Evolutionary conservation across 2,797 vertebrate genomes (phyloP).

Genomic region (Sphenopsis melanotis): DNA sequence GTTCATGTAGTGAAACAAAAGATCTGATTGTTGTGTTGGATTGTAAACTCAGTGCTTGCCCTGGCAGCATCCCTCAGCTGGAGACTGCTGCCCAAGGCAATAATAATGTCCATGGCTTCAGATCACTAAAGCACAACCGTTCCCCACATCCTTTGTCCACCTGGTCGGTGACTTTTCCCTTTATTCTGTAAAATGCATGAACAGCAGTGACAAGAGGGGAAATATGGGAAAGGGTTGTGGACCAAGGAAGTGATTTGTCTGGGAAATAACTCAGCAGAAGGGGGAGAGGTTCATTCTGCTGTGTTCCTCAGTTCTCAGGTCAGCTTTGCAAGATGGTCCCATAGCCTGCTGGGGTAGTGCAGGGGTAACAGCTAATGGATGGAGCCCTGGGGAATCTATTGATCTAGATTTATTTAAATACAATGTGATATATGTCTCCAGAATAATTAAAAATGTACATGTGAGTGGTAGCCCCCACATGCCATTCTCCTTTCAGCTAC

Average conservation of each 20-base stretch:
- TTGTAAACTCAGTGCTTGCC: background rate
- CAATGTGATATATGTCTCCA: background rate
- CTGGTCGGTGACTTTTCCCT: background rate
- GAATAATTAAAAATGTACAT: slow-evolving; percentile 12
- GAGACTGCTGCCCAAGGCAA: background rate
- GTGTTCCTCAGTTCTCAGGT: background rate
- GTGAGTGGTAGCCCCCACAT: background rate
- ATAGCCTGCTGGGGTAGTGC: background rate
- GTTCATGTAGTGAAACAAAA: background rate
- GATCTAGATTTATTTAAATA: slow-evolving; percentile 44
- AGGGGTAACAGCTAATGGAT: background rate
- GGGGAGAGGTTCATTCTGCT: background rate
- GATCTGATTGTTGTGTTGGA: background rate
- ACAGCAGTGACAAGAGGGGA: background rate
- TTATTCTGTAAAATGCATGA: background rate
- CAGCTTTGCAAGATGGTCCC: background rate
- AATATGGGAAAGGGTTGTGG: background rate
- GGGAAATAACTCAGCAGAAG: background rate
- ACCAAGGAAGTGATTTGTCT: background rate
- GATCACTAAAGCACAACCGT: background rate
- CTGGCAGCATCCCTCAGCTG: background rate
- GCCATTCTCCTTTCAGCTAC: background rate
- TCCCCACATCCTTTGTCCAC: background rate
- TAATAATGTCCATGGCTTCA: background rate
- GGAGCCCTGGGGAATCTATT: background rate